These are phyloP conservation scores for Glareola pratincola DNA, from an alignment of 2,113 vertebrate species.

Conservation along the genomic window DNA sequence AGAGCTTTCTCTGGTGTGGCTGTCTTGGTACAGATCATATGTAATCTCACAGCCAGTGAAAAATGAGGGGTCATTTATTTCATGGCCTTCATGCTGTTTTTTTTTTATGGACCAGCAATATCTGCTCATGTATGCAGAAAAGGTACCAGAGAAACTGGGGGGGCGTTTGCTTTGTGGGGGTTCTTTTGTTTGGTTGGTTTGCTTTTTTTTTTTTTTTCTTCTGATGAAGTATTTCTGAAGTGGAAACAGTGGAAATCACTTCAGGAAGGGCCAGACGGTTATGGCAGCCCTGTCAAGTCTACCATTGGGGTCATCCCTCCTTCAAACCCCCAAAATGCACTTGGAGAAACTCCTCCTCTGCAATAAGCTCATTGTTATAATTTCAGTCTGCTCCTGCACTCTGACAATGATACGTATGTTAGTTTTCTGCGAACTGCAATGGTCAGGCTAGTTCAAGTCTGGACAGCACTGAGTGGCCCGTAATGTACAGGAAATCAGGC, in stretches of 20 bases:
- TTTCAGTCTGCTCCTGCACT: background rate
- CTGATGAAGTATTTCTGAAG: background rate
- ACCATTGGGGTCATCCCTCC: background rate
- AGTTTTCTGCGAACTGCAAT: background rate
- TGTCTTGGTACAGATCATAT: background rate
- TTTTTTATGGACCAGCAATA: background rate
- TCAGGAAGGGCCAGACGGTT: background rate
- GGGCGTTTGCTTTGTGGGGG: background rate
- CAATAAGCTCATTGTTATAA: background rate
- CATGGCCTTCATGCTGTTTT: background rate
- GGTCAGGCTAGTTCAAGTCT: background rate
- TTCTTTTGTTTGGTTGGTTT: background rate
- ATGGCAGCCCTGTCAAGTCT: background rate
- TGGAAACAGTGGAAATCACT: background rate
- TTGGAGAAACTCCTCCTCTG: background rate
- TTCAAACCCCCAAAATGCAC: rapidly evolving
- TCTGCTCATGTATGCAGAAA: background rate
- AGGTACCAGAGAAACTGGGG: background rate
- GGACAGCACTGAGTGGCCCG: background rate
- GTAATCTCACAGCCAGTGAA: background rate
- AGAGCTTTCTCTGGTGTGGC: background rate
- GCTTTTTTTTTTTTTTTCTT: background rate
- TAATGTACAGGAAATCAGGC: background rate
- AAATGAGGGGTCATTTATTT: background rate
- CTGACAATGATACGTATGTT: background rate